Evolutionary conservation across 1,140 invertebrate genomes (phyloP), one percentile per base, ranked within the genome.

Genomic region (Mizuhopecten yessoensis): DNA sequence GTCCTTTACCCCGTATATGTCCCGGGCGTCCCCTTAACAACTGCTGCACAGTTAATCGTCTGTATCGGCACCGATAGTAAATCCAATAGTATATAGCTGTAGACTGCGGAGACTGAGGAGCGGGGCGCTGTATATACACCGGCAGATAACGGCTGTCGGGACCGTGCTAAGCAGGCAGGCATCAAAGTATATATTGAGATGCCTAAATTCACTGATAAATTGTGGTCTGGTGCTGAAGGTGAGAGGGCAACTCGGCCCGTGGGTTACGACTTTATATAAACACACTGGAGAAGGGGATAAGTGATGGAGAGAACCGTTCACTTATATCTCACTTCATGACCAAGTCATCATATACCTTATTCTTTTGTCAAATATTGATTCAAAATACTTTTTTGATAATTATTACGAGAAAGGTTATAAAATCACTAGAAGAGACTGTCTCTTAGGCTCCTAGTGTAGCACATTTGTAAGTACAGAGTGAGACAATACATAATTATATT

Each of bases 131-230:
- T 75, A 75, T 75, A 75, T 75, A 75, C 9, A n/a, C 57, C 57
- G 3, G 57, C 57, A 75, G 57, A 75, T 75, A 75, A 75, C n/a
- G 57, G 0, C n/a, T 75, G 57, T 75, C 57, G 57, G 23, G n/a
- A 17, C 57, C 57, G 57, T 75, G 57, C 57, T 75, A 75, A 75
- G 5, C 57, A 75, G 57, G 23, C n/a, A 75, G 57, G n/a, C 57
- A 75, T 75, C 57, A 75, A 75, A 75, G 57, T n/a, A 75, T n/a
- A n/a, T 75, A 75, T 75, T 75, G 57, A 75, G 57, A 75, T 75
- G 57, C 29, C 57, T 75, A 75, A 75, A 75, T 75, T 75, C 57
- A 75, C 57, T 75, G 57, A 75, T 75, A 75, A 75, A 75, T 5
- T 75, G n/a, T n/a, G 57, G 1, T n/a, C 57, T 23, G 57, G 57